Percentiles rank a stretch among this genome's conserved stretches.
These are phyloP conservation scores for Brachionus angularis DNA, from an alignment of 1,140 invertebrate species.

Conservation along the genomic window DNA sequence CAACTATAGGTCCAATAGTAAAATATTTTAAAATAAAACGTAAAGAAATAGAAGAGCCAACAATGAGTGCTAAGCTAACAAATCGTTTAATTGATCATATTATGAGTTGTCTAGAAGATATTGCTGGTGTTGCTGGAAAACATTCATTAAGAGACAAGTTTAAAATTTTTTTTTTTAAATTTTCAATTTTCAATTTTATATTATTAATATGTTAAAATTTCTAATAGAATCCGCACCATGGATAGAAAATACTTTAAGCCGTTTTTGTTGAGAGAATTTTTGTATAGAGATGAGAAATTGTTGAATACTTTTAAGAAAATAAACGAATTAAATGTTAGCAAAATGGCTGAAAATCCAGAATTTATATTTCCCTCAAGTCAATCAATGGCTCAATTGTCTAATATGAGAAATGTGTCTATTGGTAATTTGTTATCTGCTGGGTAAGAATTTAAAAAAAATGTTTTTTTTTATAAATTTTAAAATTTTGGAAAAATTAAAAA, in stretches of 20 bases:
- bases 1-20: constrained; percentile 93
- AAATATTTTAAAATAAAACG: constrained; percentile 81
- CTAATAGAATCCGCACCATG: background rate
- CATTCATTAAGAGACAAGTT: constrained; percentile 39
- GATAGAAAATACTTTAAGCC: constrained; percentile 35
- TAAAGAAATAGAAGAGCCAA: constrained; percentile 43
- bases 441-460: background rate
- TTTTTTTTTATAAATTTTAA: background rate
- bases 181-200: background rate
- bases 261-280: constrained; percentile 32
- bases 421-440: constrained; percentile 11
- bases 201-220: background rate
- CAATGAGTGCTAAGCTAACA: constrained; percentile 34
- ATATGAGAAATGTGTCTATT: constrained; percentile 6
- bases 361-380: constrained; percentile 28
- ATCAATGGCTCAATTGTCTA: constrained; percentile 24
- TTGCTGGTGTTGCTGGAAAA: constrained; percentile 27
- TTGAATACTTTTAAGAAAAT: constrained; percentile 42
- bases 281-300: constrained; percentile 36
- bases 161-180: background rate
- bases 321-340: constrained; percentile 17
- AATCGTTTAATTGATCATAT: constrained; percentile 44
- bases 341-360: constrained; percentile 39
- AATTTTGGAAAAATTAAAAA: background rate
- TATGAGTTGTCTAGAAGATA: constrained; percentile 43